phyloP scores from a whole-genome alignment of 1,140 invertebrate species.

The Delia radicum region DNA sequence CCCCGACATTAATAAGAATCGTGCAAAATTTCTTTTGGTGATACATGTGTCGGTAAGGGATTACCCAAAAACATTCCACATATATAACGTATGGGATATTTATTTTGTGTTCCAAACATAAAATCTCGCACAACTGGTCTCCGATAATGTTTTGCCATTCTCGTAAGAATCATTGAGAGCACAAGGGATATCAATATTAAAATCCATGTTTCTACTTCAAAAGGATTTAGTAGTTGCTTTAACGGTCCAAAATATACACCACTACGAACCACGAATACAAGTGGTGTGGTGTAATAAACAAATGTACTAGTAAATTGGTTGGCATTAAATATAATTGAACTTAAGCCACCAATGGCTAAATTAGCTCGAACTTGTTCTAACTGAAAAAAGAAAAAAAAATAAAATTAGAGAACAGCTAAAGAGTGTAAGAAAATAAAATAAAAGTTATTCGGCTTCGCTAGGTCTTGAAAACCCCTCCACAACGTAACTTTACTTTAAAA shows the following conservation, averaged over 20 bases:
- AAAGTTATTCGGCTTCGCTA: no score
- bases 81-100: conserved; percentile 33
- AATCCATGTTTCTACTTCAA: background rate
- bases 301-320: background rate
- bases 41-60: background rate
- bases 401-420: no score
- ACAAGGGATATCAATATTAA: background rate
- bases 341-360: conserved; percentile 28
- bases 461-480: no score
- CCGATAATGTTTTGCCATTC: background rate
- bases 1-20: conserved; percentile 38
- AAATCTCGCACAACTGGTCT: background rate
- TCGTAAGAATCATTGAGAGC: background rate
- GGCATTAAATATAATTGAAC: background rate
- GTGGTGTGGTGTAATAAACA: conserved; percentile 14
- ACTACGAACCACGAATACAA: conserved; percentile 25
- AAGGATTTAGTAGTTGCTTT: conserved; percentile 8
- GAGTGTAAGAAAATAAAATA: no score
- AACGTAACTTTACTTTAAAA: no score
- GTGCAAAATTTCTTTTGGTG: conserved; percentile 30
- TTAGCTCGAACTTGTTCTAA: background rate
- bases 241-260: conserved; percentile 24
- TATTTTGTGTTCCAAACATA: conserved; percentile 23
- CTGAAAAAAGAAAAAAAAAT: conserved; percentile 14
- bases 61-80: conserved; percentile 37